These are phyloP conservation scores for Perca schrenkii DNA, from an alignment of 2,113 vertebrate genomes.

Conservation along the genomic window DNA sequence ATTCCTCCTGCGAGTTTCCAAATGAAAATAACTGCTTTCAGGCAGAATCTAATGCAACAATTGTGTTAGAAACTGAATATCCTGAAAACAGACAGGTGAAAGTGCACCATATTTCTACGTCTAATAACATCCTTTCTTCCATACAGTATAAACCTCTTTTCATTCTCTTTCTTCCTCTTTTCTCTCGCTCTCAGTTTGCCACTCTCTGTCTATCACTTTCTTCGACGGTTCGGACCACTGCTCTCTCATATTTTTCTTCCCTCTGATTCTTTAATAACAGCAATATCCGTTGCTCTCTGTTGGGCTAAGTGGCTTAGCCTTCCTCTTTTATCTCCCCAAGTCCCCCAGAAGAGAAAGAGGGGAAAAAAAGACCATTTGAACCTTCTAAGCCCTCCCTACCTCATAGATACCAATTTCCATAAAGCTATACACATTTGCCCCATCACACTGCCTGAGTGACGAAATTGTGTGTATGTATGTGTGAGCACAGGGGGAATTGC, in stretches of 20 bases:
- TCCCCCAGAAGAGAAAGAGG: neutral
- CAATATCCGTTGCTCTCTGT: conserved; percentile 58
- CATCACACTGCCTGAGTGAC: conserved; percentile 15
- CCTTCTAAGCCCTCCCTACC: conserved; percentile 37
- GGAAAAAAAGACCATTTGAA: conserved; percentile 15
- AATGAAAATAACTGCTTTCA: conserved; percentile 15
- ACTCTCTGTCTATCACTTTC: conserved; percentile 24
- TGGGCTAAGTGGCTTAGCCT: conserved; percentile 66
- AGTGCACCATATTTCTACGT: neutral
- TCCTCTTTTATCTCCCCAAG: conserved; percentile 50
- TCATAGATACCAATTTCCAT: conserved; percentile 55
- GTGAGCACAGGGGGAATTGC: conserved; percentile 1
- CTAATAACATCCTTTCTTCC: neutral
- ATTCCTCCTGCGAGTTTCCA: neutral
- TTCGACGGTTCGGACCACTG: conserved; percentile 14
- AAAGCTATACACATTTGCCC: conserved; percentile 24
- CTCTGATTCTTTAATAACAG: conserved; percentile 61
- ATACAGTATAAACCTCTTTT: neutral
- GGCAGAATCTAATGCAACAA: neutral
- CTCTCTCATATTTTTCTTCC: conserved; percentile 39
- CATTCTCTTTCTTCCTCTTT: neutral
- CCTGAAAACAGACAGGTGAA: conserved; percentile 13
- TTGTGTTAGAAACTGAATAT: neutral
- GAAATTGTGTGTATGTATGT: conserved; percentile 9
- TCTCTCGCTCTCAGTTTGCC: conserved; percentile 5